These are phyloP conservation scores for Asbolus verrucosus DNA, from an alignment of 1,140 invertebrate species.

Conservation along the genomic window DNA sequence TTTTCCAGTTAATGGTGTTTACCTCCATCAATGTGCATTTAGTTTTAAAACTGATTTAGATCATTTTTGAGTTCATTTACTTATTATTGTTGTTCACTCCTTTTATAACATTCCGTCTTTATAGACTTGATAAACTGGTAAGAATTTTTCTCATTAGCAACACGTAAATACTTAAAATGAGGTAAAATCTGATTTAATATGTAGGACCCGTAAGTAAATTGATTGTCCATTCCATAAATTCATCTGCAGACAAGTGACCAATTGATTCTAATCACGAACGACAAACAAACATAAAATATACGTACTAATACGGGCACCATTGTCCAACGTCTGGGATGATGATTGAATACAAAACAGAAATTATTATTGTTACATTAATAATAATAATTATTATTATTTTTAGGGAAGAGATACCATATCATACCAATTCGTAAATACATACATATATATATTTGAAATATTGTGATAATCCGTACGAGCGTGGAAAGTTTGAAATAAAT, in stretches of 20 bases:
- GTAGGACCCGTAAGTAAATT: conserved; percentile 12
- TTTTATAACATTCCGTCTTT: too few species aligned
- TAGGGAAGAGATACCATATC: too few species aligned
- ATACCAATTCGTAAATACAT: too few species aligned
- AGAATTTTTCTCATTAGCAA: conserved; percentile 16
- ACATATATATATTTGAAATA: too few species aligned
- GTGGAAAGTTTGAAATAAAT: too few species aligned
- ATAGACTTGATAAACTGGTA: not conserved
- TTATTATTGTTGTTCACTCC: too few species aligned
- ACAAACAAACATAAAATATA: conserved; percentile 42
- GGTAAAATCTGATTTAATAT: conserved; percentile 20
- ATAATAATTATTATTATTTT: too few species aligned
- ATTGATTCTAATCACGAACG: conserved; percentile 40
- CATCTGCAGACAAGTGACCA: conserved; percentile 32
- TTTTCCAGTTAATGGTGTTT: too few species aligned
- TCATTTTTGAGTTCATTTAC: too few species aligned
- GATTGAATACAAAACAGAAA: conserved; percentile 16
- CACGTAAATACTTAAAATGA: conserved; percentile 26
- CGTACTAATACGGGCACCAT: conserved; percentile 41
- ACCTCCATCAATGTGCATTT: too few species aligned
- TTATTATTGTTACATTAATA: conserved; percentile 13
- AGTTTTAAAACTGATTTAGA: too few species aligned
- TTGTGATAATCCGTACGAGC: too few species aligned
- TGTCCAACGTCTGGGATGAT: conserved; percentile 5
- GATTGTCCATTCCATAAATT: conserved; percentile 41